Base-by-base conservation (phyloP, 2,113 vertebrate genomes). In the Campylomormyrus numenius region DNA sequence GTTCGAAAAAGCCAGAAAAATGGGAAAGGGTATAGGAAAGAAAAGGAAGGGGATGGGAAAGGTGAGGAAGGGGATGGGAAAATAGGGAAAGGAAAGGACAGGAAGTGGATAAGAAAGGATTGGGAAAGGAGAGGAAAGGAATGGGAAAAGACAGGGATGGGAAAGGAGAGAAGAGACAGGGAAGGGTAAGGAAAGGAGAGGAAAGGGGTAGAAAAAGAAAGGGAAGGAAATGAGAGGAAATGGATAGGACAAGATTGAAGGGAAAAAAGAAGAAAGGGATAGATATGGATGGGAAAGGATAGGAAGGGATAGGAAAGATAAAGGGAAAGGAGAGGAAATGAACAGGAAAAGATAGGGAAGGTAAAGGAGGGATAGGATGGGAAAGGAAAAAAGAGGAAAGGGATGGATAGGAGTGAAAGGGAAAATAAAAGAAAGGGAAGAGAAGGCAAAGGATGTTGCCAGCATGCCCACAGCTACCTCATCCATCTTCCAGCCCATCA, bases 391-490 rank as follows among this genome's bases (percentile, higher is more conserved):
- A 3, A 24, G 27, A 88, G 45, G 83, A n/a, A 80, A n/a, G 50
- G 74, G 19, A 24, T 8, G 1, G 7, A 58, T 24, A 58, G 21
- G 7, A 70, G 66, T n/a, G 27, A 70, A 70, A 10, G 27, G n/a
- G 24, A 70, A 70, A n/a, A 7, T n/a, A n/a, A 70, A 70, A 58
- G 56, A 77, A 49, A 49, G 87, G 80, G 27, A 49, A 48, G 49
- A 56, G n/a, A 52, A 58, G 84, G 52, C 87, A 50, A 80, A 39
- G 62, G 56, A 53, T 80, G 53, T 70, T 88, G 11, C 80, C 88
- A 90, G 89, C 50, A 83, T 56, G 88, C 90, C 89, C 88, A 87
- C 90, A 56, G 89, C 91, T 91, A 90, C 91, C 90, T 92, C 93
- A 88, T 92, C 91, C 91, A 87, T 93, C 91, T 93, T 89, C 52